A percentile compares a stretch with the other conserved stretches of the same genome.
phyloP scores from a whole-genome alignment of 1,140 invertebrate genomes.

The Pentalonia nigronervosa region DNA sequence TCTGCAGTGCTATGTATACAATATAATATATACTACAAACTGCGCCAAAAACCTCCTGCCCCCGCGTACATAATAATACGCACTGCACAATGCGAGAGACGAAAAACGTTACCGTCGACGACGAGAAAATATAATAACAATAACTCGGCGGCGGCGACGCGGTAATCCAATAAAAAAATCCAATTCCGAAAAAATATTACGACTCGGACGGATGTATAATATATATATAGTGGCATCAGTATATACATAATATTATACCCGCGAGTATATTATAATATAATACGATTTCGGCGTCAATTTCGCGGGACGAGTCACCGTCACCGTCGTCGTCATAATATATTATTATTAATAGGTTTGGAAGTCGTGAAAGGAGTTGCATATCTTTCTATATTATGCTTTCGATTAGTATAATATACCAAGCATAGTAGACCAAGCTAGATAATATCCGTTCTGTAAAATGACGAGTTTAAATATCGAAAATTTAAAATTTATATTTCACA shows the following conservation, averaged over 20 bases:
- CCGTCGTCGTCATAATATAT: no score
- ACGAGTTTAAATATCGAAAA: no score
- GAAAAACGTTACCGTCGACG: slow-evolving; percentile 20
- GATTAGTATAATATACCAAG: no score
- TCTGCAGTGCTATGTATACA: background rate
- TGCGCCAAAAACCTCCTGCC: background rate
- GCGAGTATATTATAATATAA: slow-evolving; percentile 10
- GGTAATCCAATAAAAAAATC: slow-evolving; percentile 53
- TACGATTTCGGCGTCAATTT: slow-evolving; percentile 54
- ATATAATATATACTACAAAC: background rate
- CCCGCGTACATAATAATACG: background rate
- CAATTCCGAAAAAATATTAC: slow-evolving; percentile 29
- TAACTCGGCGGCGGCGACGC: slow-evolving; percentile 25
- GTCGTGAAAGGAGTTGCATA: no score
- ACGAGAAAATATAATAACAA: slow-evolving; percentile 32
- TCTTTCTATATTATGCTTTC: no score
- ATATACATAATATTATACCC: background rate
- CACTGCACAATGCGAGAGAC: background rate
- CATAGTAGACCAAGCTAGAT: no score
- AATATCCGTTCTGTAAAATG: no score
- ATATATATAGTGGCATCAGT: background rate
- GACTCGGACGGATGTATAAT: background rate
- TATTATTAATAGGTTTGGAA: no score
- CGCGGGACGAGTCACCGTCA: background rate
- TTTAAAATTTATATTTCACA: no score